Base-by-base conservation (phyloP, 2,113 vertebrate genomes). In the Phyllopteryx taeniolatus region DNA sequence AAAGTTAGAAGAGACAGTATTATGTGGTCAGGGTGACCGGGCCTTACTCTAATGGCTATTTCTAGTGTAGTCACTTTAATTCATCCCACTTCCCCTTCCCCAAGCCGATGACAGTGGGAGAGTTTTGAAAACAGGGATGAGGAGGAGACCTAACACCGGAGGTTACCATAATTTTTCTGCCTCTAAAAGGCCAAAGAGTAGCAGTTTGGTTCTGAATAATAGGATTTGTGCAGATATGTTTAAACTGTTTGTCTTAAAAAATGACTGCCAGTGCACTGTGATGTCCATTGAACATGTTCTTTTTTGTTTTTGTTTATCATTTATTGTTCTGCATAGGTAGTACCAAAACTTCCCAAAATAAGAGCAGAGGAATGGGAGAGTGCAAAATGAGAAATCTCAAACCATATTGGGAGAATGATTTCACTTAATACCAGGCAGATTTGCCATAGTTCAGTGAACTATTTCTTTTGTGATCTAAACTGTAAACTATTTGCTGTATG, bases 221-320 rank as follows among this genome's bases (percentile, higher is more conserved):
- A 33, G 22, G 31, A 2, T 68, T 53, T 39, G 27, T 35, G 67
- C 35, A 46, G 57, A 75, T 15, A 20, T 46, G 73, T 75, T 76
- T 33, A 65, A 75, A 13, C 22, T 71, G 47, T 79, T 79, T 81
- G 84, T 91, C 90, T 89, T 86, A 86, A 87, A 87, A 67, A 53
- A 72, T 79, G 83, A 83, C 77, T 85, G 85, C 90, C 90, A 86
- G 87, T 74, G 78, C 87, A 91, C 90, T 91, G 90, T 91, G 90
- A 91, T 75, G 83, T 85, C 47, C 67, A 79, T 71, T n/a, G 35
- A 66, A 72, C 57, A 62, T 68, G 80, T 67, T 62, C 67, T 62
- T 65, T 15, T 2, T 22, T 42, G 42, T 56, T 57, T 27, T n/a
- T 60, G 62, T 73, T 8, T 19, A 22, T 53, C 78, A 66, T 75